Conservation (phyloP, 2,113 vertebrate species). For the Toxostoma redivivum region DNA sequence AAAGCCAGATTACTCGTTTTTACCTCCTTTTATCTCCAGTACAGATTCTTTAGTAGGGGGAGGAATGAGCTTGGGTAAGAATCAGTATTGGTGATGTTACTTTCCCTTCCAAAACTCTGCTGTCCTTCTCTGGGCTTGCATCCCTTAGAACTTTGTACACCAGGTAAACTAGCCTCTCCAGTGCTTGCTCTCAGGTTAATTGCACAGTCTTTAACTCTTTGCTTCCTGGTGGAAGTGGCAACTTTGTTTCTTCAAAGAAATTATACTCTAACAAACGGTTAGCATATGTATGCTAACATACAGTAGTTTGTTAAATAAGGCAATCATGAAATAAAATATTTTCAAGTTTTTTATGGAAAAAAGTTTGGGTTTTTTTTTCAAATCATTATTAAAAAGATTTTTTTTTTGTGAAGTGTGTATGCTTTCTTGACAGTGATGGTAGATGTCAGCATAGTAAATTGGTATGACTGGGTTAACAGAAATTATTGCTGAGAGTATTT, state of each 20-base stretch:
- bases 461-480: not conserved
- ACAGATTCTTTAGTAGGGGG: not conserved
- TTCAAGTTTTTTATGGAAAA: not conserved
- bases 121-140: not conserved
- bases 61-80: not conserved
- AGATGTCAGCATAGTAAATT: not conserved
- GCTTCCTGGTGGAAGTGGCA: not conserved
- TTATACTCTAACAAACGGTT: not conserved
- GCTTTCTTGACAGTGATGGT: not conserved
- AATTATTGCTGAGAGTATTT: not conserved
- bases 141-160: constrained; percentile 12
- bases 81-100: not conserved
- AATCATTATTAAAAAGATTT: not conserved
- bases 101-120: not conserved
- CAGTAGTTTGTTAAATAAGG: not conserved
- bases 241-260: not conserved
- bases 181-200: not conserved
- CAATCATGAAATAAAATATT: not conserved
- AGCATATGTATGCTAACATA: no score
- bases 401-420: not conserved
- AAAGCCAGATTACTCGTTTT: constrained; percentile 10
- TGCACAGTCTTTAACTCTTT: constrained; percentile 11
- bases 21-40: not conserved
- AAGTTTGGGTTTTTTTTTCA: not conserved
- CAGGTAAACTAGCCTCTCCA: not conserved